These are phyloP conservation scores for Chionodraco myersi DNA, from an alignment of 2,113 vertebrate genomes.

Conservation along the genomic window DNA sequence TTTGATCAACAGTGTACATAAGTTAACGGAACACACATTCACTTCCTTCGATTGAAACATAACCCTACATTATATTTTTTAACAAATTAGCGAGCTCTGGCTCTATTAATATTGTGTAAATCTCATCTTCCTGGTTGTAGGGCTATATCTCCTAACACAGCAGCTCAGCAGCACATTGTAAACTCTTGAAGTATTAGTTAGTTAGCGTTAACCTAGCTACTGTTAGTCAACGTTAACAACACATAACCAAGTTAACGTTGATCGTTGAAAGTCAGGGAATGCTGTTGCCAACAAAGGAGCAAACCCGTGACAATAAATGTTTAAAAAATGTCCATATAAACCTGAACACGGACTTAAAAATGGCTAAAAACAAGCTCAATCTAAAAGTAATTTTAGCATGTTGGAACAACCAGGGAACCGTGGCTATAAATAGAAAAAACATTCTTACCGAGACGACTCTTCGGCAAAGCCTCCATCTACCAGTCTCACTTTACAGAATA, in stretches of 20 bases:
- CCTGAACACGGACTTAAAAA: neutral
- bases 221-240: neutral
- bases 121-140: neutral
- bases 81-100: neutral
- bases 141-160: neutral
- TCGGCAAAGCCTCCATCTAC: slow-evolving; percentile 91
- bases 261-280: neutral
- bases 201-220: too few relatives aligned
- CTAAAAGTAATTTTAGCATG: neutral
- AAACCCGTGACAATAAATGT: neutral
- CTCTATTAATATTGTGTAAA: neutral
- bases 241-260: neutral
- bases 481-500: slow-evolving; percentile 96
- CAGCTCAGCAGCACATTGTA: neutral
- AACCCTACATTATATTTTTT: neutral
- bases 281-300: neutral
- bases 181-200: neutral
- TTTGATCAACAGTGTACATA: neutral
- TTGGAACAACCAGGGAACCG: neutral
- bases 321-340: neutral
- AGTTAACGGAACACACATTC: neutral
- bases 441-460: slow-evolving; percentile 91
- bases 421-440: slow-evolving; percentile 62
- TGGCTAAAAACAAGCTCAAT: neutral
- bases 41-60: neutral